Evolutionary conservation across 92 coral and sea anemone genomes (phyloP), one percentile per base, ranked within the genome.

Genomic region (Chrysogorgia sp.): DNA sequence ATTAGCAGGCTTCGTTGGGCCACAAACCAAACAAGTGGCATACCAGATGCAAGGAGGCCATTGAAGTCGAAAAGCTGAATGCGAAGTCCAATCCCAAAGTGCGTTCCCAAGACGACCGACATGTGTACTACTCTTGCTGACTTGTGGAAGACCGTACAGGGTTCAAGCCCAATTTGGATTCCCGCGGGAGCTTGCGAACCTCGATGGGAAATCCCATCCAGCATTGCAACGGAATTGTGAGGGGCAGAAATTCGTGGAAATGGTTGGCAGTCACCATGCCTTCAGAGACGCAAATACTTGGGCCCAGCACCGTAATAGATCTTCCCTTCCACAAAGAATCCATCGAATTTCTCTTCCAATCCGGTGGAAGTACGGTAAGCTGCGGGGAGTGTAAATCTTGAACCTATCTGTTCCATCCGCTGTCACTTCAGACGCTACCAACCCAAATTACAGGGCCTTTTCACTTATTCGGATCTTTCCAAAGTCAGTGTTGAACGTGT

Each of bases 41-140:
- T n/a, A 28, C 97, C 97, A n/a, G 97, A 80, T 3, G 81, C 91
- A 17, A 96, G 88, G 25, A 92, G 80, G 8, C 99, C 99, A 47
- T 96, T 89, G 84, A 89, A 96, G 75, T 91, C 88, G 74, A 91
- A 96, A 22, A 96, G 82, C 63, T 92, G 99, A 34, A 91, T 71
- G 7, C n/a, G 96, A 91, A n/a, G 90, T 96, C 99, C 99, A 96
- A 30, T 97, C 99, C 25, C n/a, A n/a, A n/a, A 96, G 88, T 14
- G 97, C 92, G 2, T 90, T 86, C 34, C 97, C 70, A n/a, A n/a
- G 10, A 84, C 71, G 40, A 83, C 34, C 19, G 83, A 74, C 40
- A 76, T 37, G n/a, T 9, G 93, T 74, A 31, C 83, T 82, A 21
- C 90, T 91, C 87, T 91, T 96, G 32, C 88, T 29, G 21, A 55